A percentile compares a stretch with the other conserved stretches of the same genome.
Conservation (phyloP, 2,888 invertebrate species). For the Ichneumon xanthorius region DNA sequence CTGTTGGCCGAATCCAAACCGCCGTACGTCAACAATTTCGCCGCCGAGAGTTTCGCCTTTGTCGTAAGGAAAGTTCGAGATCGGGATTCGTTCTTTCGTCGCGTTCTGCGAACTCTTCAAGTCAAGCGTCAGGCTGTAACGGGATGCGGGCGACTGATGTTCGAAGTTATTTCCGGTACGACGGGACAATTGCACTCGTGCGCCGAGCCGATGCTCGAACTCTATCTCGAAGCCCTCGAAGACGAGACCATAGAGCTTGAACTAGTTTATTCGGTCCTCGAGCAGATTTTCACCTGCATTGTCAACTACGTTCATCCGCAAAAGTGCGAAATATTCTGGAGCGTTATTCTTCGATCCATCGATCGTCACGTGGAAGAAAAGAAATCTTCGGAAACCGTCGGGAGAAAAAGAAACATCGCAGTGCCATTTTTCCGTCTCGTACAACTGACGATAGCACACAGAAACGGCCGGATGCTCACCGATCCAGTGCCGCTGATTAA, state of each 20-base stretch:
- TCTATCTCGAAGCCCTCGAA: conserved; percentile 88
- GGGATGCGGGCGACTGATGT: conserved; percentile 95
- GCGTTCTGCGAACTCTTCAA: conserved; percentile 89
- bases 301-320: conserved; percentile 88
- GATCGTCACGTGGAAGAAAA: conserved; percentile 76
- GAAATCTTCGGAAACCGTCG: conserved; percentile 77
- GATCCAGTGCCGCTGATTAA: conserved; percentile 88
- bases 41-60: conserved; percentile 98
- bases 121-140: conserved; percentile 89
- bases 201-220: conserved; percentile 89
- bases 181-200: conserved; percentile 94
- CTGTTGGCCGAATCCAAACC: conserved; percentile 92
- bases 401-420: conserved; percentile 80
- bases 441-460: conserved; percentile 88
- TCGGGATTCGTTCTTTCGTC: conserved; percentile 90
- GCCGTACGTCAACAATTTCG: conserved; percentile 95
- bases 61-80: conserved; percentile 95
- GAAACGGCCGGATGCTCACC: conserved; percentile 88
- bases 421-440: conserved; percentile 85
- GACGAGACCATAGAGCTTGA: conserved; percentile 84
- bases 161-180: conserved; percentile 95
- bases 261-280: conserved; percentile 88
- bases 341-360: conserved; percentile 83
- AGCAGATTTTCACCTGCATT: conserved; percentile 88
- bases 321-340: conserved; percentile 90